Evolutionary conservation across 2,888 invertebrate genomes (phyloP).

Genomic region (Esperia sulphurella): DNA sequence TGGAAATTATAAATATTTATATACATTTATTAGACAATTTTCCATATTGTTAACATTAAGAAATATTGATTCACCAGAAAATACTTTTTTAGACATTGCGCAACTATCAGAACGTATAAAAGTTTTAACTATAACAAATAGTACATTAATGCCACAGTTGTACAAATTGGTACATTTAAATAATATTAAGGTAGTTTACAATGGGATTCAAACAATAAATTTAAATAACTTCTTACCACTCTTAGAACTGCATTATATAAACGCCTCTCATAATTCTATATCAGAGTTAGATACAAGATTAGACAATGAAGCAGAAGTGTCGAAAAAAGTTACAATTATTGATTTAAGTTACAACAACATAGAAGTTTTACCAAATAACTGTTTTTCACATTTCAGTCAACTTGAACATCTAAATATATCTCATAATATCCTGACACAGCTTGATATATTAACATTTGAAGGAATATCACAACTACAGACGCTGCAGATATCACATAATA

Average conservation of each 20-base stretch:
- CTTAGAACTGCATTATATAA: neutral
- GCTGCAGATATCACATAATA: slow-evolving; percentile 14
- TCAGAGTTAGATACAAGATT: neutral
- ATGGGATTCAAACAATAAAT: neutral
- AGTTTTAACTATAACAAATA: neutral
- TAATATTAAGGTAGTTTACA: neutral
- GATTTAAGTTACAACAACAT: slow-evolving; percentile 17
- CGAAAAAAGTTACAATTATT: slow-evolving; percentile 1
- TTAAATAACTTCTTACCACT: neutral
- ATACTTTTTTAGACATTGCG: neutral
- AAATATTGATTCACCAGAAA: neutral
- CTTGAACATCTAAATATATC: slow-evolving; percentile 17
- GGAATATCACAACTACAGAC: slow-evolving; percentile 12
- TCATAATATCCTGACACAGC: slow-evolving; percentile 12
- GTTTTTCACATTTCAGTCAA: slow-evolving; percentile 9
- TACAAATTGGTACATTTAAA: neutral
- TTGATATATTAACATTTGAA: slow-evolving; percentile 16
- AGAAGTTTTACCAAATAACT: slow-evolving; percentile 13
- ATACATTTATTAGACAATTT: neutral
- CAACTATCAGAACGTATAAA: neutral
- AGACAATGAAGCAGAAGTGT: neutral
- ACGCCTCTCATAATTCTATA: slow-evolving; percentile 10
- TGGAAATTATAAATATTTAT: neutral
- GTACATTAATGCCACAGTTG: neutral
- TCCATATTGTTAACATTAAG: neutral